Evolutionary conservation across 2,888 invertebrate genomes (phyloP), one percentile per base, ranked within the genome.

Genomic region (Brachylomia viminalis): DNA sequence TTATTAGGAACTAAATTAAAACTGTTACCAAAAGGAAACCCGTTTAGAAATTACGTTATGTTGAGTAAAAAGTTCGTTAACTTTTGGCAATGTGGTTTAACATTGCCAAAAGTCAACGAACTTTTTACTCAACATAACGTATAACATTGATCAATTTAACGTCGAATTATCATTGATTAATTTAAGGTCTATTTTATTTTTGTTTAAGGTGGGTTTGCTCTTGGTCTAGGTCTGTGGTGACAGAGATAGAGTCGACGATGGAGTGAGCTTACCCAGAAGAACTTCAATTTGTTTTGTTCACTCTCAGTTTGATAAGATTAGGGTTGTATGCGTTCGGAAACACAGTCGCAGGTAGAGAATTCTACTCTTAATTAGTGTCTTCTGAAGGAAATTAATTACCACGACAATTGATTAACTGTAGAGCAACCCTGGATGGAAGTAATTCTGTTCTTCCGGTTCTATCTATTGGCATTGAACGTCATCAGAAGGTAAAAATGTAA

Each of bases 21-120:
- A 85, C 75, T 67, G 73, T 83, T 83, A 82, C 69, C 69, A 58
- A 65, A 77, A 70, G 13, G 17, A 68, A 85, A 85, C 84, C 71
- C 56, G 84, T 84, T 79, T 45, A 54, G 5, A 72, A 79, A 77
- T 85, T 79, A 85, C 83, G 83, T 80, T 83, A 76, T 62, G 23
- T 85, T 68, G 27, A 77, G 56, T 61, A 73, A 73, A 83, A 54
- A 78, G 83, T 85, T 83, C 83, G 68, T 83, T 82, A 78, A 78
- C 83, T 72, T 84, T 47, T 58, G 30, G 30, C 49, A 70, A 68
- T 59, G 59, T 67, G 1, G 77, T 13, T 67, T 56, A 79, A 67
- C 59, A 59, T 68, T 70, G 49, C 30, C 30, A 58, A 47, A 84
- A 72, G 83, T 78, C 82, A 82, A 83, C 68, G 83, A 83, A 85